Conservation (phyloP, 2,797 vertebrate genomes). For the Calcarius lapponicus region DNA sequence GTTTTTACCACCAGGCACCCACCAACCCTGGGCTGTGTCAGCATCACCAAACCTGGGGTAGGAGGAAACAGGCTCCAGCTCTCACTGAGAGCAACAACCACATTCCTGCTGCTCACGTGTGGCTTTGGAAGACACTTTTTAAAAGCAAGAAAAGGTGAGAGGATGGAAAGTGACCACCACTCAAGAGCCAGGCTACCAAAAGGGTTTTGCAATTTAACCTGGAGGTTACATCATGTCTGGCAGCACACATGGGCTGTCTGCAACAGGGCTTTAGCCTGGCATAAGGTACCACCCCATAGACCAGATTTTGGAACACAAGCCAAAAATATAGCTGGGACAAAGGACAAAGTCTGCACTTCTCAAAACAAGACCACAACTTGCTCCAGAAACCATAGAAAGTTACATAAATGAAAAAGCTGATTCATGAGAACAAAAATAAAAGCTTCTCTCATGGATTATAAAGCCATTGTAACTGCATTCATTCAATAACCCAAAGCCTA, state of each 20-base stretch:
- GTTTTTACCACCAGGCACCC: neutral
- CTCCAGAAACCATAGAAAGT: slow-evolving; percentile 22
- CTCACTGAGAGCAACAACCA: neutral
- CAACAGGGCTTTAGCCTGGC: neutral
- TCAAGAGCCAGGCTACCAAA: neutral
- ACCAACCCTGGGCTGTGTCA: accelerated
- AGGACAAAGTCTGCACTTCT: neutral
- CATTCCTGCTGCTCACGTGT: accelerated
- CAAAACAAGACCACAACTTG: neutral
- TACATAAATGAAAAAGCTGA: slow-evolving; percentile 56
- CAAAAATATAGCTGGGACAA: neutral
- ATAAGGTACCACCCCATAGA: neutral
- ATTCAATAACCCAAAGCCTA: neutral
- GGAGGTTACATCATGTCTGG: neutral
- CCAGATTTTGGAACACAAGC: neutral
- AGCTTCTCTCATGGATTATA: slow-evolving; percentile 34
- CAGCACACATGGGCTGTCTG: neutral
- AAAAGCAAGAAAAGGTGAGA: neutral
- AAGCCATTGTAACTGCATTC: neutral
- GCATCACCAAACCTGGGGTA: neutral
- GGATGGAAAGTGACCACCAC: neutral
- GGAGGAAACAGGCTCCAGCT: neutral
- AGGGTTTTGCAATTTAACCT: neutral
- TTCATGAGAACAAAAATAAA: slow-evolving; percentile 22
- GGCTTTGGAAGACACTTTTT: neutral